phyloP scores from a whole-genome alignment of 1,140 invertebrate genomes.

The Scaptomyza montana region DNA sequence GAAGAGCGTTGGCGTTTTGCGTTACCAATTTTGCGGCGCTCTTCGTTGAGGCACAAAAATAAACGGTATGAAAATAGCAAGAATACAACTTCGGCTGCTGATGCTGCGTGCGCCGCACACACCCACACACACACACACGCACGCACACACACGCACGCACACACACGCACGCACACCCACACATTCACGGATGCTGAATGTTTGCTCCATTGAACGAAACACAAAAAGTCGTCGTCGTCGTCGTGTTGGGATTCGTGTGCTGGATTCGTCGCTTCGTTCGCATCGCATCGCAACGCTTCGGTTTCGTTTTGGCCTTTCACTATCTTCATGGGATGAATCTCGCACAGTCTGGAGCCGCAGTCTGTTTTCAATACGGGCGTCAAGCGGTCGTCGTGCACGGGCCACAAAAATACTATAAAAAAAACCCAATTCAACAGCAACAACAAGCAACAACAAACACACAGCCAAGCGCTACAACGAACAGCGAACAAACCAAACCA shows the following conservation, averaged over 20 bases:
- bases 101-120: slow-evolving; percentile 41
- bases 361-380: slow-evolving; percentile 81
- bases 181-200: slow-evolving; percentile 61
- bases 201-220: slow-evolving; percentile 64
- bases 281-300: slow-evolving; percentile 29
- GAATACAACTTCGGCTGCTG: slow-evolving; percentile 16
- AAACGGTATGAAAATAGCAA: neutral
- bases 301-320: slow-evolving; percentile 26
- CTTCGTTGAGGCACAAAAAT: slow-evolving; percentile 20
- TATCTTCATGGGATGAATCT: slow-evolving; percentile 80
- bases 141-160: slow-evolving; percentile 46
- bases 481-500: neutral
- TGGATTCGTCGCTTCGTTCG: slow-evolving; percentile 22
- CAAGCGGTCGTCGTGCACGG: slow-evolving; percentile 79
- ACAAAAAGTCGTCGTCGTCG: slow-evolving; percentile 35
- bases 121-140: slow-evolving; percentile 18
- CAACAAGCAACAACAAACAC: slow-evolving; percentile 22
- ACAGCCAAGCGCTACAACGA: neutral
- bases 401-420: slow-evolving; percentile 35
- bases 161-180: slow-evolving; percentile 47
- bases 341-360: slow-evolving; percentile 61
- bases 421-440: slow-evolving; percentile 16
- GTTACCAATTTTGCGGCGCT: slow-evolving; percentile 5
- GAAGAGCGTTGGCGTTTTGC: slow-evolving; percentile 28
- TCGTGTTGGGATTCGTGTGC: neutral